Conservation (phyloP, 2,888 invertebrate genomes). For the Oscheius sp. region DNA sequence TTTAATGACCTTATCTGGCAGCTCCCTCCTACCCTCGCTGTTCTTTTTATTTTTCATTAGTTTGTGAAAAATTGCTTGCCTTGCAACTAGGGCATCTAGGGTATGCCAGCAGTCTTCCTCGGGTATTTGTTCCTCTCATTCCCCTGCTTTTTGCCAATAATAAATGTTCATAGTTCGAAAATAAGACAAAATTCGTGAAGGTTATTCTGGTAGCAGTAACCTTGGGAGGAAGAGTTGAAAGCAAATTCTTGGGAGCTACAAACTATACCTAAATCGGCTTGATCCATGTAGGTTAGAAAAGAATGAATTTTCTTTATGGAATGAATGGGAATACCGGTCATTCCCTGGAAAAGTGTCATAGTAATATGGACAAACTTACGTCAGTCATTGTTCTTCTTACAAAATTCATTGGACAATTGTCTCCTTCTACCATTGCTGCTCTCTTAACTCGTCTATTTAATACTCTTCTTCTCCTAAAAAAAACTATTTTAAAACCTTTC, state of each 20-base stretch:
- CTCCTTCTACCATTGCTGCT: neutral
- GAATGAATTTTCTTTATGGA: constrained; percentile 8
- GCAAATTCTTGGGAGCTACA: neutral
- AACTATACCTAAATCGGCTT: neutral
- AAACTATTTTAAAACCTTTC: neutral
- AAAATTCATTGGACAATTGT: constrained; percentile 10
- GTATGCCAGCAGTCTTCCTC: neutral
- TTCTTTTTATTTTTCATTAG: neutral
- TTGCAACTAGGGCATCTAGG: constrained; percentile 8
- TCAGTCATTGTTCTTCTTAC: neutral
- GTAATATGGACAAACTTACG: neutral
- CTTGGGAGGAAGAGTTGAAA: neutral
- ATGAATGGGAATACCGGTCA: neutral
- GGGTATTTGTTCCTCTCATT: constrained; percentile 16
- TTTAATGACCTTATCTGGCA: constrained; percentile 16
- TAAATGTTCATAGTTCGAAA: neutral
- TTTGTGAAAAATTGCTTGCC: constrained; percentile 16
- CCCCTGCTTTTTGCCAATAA: neutral
- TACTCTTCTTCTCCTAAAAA: constrained; percentile 10
- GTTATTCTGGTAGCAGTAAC: constrained; percentile 4
- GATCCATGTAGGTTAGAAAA: constrained; percentile 6
- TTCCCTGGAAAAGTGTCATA: neutral
- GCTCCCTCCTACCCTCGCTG: constrained; percentile 1
- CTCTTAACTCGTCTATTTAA: neutral
- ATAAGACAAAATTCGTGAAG: constrained; percentile 5